Evolutionary conservation across 2,113 vertebrate species (phyloP), one percentile per base, ranked within the genome.

Genomic region (Psittacula cyanocephala): DNA sequence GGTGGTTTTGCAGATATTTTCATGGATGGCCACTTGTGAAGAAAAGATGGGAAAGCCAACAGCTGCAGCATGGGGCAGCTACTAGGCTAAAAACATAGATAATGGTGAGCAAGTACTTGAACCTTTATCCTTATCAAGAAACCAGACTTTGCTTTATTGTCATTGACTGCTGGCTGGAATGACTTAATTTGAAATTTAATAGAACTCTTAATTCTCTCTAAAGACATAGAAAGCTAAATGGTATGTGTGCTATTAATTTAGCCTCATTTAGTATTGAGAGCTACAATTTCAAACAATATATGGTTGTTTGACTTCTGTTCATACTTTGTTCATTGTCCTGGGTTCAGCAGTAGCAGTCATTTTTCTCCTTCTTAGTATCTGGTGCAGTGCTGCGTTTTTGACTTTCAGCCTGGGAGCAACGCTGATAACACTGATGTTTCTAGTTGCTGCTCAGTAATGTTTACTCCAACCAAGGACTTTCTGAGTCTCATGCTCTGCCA

Each of bases 151-250:
- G n/a, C 50, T 12, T 60, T 90, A 47, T 90, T 81, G 37, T 44
- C 74, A 70, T 53, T 93, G 76, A 53, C 74, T 75, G 17, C 88
- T 74, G 80, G 41, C 88, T 86, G 82, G 52, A 95, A 95, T 91
- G 35, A 83, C 93, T 96, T 90, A 53, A 92, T 96, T 27, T 95
- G 49, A 79, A 69, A 53, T 82, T 15, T 65, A 86, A 44, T 35
- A 72, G 65, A 83, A 85, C 72, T 95, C 80, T 95, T 93, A 84
- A 85, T 94, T 96, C 82, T 95, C 70, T 95, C 87, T 92, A 77
- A 97, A 97, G 92, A 88, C 65, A 70, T 27, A 81, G 84, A 53
- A 94, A 93, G 76, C 93, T 94, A 91, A 94, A 95, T 89, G 47
- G 78, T 95, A 92, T 1, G 5, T 96, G 52, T 80, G 81, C 91